These are phyloP conservation scores for Plectrocnemia conspersa DNA, from an alignment of 1,140 invertebrate genomes.

Conservation along the genomic window DNA sequence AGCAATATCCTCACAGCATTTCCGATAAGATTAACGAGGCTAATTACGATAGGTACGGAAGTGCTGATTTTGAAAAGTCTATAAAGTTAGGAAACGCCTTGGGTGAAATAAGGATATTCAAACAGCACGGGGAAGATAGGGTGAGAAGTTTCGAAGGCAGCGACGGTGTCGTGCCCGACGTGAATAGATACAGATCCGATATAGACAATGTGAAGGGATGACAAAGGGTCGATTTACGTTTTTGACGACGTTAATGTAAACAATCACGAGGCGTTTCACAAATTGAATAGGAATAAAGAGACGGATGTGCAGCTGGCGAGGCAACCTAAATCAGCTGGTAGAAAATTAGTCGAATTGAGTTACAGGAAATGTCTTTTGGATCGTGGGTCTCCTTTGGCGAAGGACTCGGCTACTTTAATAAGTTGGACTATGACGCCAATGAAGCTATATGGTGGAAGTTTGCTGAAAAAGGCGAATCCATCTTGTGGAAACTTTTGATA, in stretches of 20 bases:
- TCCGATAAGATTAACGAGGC: conserved; percentile 23
- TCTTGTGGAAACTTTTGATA: conserved; percentile 46
- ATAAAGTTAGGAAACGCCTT: conserved; percentile 46
- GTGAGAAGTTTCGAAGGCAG: conserved; percentile 42
- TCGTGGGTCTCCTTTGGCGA: conserved; percentile 51
- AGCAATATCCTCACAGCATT: conserved; percentile 22
- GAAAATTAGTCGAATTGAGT: conserved; percentile 47
- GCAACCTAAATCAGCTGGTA: conserved; percentile 40
- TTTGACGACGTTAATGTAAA: conserved; percentile 18
- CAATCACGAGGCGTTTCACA: conserved; percentile 15
- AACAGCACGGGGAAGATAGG: conserved; percentile 38
- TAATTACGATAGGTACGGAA: not conserved
- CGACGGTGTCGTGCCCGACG: conserved; percentile 41
- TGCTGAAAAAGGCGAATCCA: conserved; percentile 47
- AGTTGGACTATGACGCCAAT: conserved; percentile 56
- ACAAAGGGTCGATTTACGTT: conserved; percentile 1
- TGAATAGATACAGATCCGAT: conserved; percentile 44
- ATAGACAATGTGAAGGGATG: conserved; percentile 34
- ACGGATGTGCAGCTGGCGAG: not conserved
- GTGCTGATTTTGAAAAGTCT: conserved; percentile 38
- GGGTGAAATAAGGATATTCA: conserved; percentile 42
- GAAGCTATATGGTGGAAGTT: conserved; percentile 54
- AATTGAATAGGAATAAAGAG: conserved; percentile 7
- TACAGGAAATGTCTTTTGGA: conserved; percentile 47
- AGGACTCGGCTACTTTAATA: conserved; percentile 43